phyloP scores from a whole-genome alignment of 2,888 invertebrate genomes.

The Nomada goodeniana region DNA sequence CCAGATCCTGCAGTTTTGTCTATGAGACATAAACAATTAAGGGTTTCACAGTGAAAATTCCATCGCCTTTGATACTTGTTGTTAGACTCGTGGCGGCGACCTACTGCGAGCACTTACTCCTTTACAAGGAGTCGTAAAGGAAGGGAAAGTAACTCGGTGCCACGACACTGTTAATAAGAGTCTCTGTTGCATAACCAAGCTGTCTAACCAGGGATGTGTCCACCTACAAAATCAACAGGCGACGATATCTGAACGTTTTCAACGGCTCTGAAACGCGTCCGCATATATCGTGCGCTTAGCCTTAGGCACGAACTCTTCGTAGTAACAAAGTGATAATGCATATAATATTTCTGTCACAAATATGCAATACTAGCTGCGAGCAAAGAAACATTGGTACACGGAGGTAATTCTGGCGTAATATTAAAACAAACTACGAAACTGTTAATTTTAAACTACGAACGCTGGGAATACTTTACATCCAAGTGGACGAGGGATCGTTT shows the following conservation, averaged over 20 bases:
- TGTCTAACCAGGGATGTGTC: conserved; percentile 62
- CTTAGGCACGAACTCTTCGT: no score
- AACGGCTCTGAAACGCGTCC: neutral
- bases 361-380: no score
- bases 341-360: no score
- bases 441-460: no score
- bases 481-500: no score
- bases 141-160: conserved; percentile 82
- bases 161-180: conserved; percentile 71
- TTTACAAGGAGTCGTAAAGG: conserved; percentile 79
- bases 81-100: conserved; percentile 41
- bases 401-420: no score
- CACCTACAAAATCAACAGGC: conserved; percentile 58
- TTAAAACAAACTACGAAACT: no score
- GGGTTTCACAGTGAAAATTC: conserved; percentile 17
- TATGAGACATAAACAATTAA: conserved; percentile 24
- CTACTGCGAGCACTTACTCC: conserved; percentile 66
- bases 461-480: no score
- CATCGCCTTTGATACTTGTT: conserved; percentile 47
- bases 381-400: no score
- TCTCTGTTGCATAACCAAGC: conserved; percentile 76
- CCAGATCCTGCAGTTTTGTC: neutral
- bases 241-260: conserved; percentile 28
- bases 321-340: no score
- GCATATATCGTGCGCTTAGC: no score